Base-by-base conservation (phyloP, 2,797 vertebrate genomes). In the Odontamblyopus lacepedii region DNA sequence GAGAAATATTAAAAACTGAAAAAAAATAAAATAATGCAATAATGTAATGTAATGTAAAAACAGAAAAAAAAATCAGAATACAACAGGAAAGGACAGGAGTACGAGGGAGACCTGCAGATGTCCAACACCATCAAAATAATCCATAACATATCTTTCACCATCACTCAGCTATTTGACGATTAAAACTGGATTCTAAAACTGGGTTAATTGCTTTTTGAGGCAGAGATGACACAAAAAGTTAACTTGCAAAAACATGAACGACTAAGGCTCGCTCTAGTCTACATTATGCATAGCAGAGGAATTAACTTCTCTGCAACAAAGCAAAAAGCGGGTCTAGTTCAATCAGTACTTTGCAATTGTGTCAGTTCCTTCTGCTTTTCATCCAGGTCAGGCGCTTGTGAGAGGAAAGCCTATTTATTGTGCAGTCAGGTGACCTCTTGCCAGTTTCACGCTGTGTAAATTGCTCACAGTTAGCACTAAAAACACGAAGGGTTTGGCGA, bases 401-500 rank as follows among this genome's bases (percentile, higher is more conserved):
- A 55, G 50, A 53, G 50, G 50, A 66, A 66, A 66, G 26, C 64
- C 64, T 67, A 9, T 9, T 64, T 62, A 66, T 51, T 60, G 13
- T 41, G 67, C 74, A 51, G 16, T 57, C 23, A 51, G 72, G 72
- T 76, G 78, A 79, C 76, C 76, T 79, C 73, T 71, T 61, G 48
- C 35, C 53, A 56, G 65, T 69, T 70, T 70, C 63, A 63, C 68
- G 71, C 59, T 44, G 53, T 23, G 53, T n/a, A 78, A 80, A 74
- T 81, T 73, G 65, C 83, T 85, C 66, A 71, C 72, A 76, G 73
- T 57, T 1, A 56, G 66, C 18, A n/a, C 75, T 63, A 50, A 75
- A 80, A 74, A 76, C 48, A 29, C 11, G 74, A 59, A 73, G 67
- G 41, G 77, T 32, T 63, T 70, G 41, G 48, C 44, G 53, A 57